Evolutionary conservation across 2,888 invertebrate genomes (phyloP).

Genomic region (Drepanosiphum platanoidis): DNA sequence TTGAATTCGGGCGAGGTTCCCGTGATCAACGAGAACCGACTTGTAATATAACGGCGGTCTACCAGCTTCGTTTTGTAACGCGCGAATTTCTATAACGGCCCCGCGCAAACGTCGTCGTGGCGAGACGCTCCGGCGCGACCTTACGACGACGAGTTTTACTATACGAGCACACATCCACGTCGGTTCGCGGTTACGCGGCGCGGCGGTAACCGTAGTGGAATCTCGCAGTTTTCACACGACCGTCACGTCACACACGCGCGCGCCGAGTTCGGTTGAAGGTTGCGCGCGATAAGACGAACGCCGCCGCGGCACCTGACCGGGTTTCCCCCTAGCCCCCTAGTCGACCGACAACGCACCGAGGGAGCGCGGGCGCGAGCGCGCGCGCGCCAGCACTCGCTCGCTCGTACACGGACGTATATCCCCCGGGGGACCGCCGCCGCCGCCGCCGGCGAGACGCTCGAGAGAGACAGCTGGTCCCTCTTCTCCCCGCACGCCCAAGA

Average conservation of each 20-base stretch:
- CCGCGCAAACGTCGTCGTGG: too few species aligned
- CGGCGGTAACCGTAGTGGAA: constrained; percentile 1
- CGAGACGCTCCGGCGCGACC: too few species aligned
- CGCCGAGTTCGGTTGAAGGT: constrained; percentile 19
- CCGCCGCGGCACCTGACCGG: constrained; percentile 52
- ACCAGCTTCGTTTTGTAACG: too few species aligned
- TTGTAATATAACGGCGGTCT: too few species aligned
- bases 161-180: too few species aligned
- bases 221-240: constrained; percentile 13
- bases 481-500: constrained; percentile 33
- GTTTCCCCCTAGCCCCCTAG: constrained; percentile 1
- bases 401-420: not conserved
- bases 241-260: constrained; percentile 38
- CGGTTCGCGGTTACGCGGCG: constrained; percentile 27
- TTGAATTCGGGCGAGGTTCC: too few species aligned
- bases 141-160: too few species aligned
- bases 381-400: not conserved
- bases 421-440: constrained; percentile 39
- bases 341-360: not conserved
- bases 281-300: constrained; percentile 28
- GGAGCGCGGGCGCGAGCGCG: not conserved
- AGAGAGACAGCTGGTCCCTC: constrained; percentile 60
- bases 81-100: too few species aligned
- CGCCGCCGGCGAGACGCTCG: constrained; percentile 43
- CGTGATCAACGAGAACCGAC: too few species aligned